phyloP scores from a whole-genome alignment of 2,888 invertebrate species.

The Stratiomys singularior region DNA sequence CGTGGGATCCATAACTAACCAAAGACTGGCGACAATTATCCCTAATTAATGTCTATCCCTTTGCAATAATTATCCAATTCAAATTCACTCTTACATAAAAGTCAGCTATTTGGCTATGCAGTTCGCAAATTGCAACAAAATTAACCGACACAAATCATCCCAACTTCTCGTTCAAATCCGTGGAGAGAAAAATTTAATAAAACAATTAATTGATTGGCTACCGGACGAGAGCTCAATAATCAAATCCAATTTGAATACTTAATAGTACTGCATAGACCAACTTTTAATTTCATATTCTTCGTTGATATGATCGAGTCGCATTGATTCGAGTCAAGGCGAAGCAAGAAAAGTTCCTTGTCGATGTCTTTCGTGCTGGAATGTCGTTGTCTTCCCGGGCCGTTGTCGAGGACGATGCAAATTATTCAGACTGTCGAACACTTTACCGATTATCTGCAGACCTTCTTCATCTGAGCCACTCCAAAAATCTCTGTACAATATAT shows the following conservation, averaged over 20 bases:
- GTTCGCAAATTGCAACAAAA: slow-evolving; percentile 42
- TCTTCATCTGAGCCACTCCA: background rate
- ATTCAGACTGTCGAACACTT: slow-evolving; percentile 34
- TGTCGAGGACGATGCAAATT: slow-evolving; percentile 27
- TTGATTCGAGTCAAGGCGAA: too few relatives aligned
- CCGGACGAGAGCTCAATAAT: slow-evolving; percentile 47
- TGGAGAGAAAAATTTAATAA: slow-evolving; percentile 44
- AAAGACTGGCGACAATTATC: too few relatives aligned
- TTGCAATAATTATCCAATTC: too few relatives aligned
- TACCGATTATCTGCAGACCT: slow-evolving; percentile 4
- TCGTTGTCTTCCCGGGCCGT: background rate
- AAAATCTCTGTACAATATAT: background rate
- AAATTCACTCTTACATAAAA: too few relatives aligned
- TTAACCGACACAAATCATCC: slow-evolving; percentile 7
- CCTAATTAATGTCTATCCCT: too few relatives aligned
- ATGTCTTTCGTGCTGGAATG: background rate
- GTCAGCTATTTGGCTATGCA: too few relatives aligned
- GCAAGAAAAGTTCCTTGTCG: slow-evolving; percentile 28
- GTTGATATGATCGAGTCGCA: slow-evolving; percentile 38
- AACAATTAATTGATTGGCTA: slow-evolving; percentile 49
- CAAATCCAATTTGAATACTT: slow-evolving; percentile 51
- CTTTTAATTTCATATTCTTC: slow-evolving; percentile 50
- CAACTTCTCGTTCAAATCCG: background rate
- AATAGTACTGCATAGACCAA: slow-evolving; percentile 48
- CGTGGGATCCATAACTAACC: too few relatives aligned